phyloP scores from a whole-genome alignment of 2,113 vertebrate genomes.

The Pollachius pollachius region DNA sequence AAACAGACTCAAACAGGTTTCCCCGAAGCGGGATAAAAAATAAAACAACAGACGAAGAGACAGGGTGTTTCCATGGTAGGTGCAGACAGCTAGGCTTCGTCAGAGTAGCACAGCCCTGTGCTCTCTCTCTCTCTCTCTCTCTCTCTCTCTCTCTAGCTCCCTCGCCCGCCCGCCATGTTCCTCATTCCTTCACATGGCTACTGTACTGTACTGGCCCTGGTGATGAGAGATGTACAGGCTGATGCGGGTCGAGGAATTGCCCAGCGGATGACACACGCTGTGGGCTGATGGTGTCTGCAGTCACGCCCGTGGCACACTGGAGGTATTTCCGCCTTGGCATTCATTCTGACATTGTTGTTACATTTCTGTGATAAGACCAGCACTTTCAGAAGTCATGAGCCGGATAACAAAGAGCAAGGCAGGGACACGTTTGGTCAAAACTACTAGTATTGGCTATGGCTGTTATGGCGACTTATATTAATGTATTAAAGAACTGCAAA shows the following conservation, averaged over 20 bases:
- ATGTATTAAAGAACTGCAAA: too few species aligned
- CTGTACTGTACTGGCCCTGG: constrained; percentile 23
- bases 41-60: constrained; percentile 11
- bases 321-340: background rate
- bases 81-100: constrained; percentile 45
- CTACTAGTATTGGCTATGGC: too few species aligned
- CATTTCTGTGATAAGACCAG: constrained; percentile 36
- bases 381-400: too few species aligned
- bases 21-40: constrained; percentile 7
- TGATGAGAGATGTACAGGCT: constrained; percentile 42
- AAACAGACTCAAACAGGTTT: constrained; percentile 49
- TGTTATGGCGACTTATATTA: too few species aligned
- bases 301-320: too few species aligned
- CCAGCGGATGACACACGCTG: background rate
- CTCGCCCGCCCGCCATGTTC: background rate
- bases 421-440: too few species aligned
- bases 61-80: constrained; percentile 29
- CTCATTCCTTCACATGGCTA: constrained; percentile 34
- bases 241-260: constrained; percentile 27
- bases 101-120: constrained; percentile 15
- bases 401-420: too few species aligned
- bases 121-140: constrained; percentile 24
- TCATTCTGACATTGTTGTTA: background rate
- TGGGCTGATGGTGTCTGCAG: background rate
- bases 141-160: background rate